These are phyloP conservation scores for Idaea straminata DNA, from an alignment of 2,888 invertebrate genomes.

Conservation along the genomic window DNA sequence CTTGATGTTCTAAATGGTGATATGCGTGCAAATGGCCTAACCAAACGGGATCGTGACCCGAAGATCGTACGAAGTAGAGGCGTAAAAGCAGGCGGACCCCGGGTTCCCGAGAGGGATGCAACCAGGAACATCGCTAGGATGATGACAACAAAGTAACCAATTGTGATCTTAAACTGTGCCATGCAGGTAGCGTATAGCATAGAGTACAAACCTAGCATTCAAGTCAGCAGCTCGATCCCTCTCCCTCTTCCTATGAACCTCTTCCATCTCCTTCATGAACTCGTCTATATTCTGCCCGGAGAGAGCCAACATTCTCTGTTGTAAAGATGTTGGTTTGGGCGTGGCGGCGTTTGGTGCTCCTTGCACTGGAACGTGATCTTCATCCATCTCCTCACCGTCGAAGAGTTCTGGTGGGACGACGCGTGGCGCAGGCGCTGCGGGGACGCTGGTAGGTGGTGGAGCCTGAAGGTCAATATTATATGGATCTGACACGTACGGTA, in stretches of 20 bases:
- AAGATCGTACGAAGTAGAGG: no score
- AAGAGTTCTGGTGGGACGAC: slow-evolving; percentile 31
- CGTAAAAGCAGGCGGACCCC: no score
- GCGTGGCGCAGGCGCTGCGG: no score
- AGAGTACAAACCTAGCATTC: slow-evolving; percentile 64
- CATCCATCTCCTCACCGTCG: slow-evolving; percentile 57
- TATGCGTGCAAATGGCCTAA: no score
- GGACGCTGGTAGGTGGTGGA: slow-evolving; percentile 13
- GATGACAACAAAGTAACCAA: no score
- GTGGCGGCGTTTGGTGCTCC: slow-evolving; percentile 77
- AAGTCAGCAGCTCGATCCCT: slow-evolving; percentile 83
- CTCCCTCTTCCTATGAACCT: slow-evolving; percentile 88
- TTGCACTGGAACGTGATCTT: slow-evolving; percentile 41
- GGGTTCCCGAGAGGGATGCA: no score
- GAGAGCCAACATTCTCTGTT: slow-evolving; percentile 92
- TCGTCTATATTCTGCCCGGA: slow-evolving; percentile 95
- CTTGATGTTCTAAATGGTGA: no score
- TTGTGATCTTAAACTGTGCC: no score
- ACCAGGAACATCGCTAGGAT: no score
- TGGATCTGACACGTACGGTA: no score
- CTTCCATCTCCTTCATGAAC: slow-evolving; percentile 96
- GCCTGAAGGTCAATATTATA: slow-evolving; percentile 12
- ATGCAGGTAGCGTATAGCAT: slow-evolving; percentile 21
- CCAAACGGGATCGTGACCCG: no score
- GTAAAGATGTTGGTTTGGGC: slow-evolving; percentile 89